Evolutionary conservation across 2,888 invertebrate species (phyloP), one percentile per base, ranked within the genome.

Genomic region (Euphydryas editha): DNA sequence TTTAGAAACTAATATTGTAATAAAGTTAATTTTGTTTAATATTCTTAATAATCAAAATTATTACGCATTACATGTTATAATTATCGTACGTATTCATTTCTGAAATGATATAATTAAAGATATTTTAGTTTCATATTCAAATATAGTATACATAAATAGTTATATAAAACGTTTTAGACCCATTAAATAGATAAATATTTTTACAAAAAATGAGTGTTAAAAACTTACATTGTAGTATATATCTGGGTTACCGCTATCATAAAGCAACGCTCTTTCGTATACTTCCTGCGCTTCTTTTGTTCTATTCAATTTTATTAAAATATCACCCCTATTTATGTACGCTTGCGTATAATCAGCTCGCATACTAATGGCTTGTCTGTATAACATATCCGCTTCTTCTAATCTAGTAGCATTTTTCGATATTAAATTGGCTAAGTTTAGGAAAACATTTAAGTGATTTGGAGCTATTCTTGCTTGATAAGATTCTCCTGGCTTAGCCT

Each of bases 341-440:
- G 99, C 99, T 86, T 98, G 97, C 0, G 98, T 95, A 85, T 98
- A 98, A 93, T 99, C 99, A 0, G 98, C 96, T 73, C 99, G 94
- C 99, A 99, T 99, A 82, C 98, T 98, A 74, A 99, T 99, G 13
- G 99, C 99, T 86, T 98, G 98, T 68, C 98, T 94, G 81, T 99
- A 98, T 57, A 99, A 86, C 94, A 97, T 94, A 88, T 99, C 99
- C 0, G 99, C 99, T 88, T 99, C 99, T 86, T 98, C 97, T 62
- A 99, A 88, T 63, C 99, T 94, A 3, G 98, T 97, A 36, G 96
- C 96, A 87, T 99, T 98, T 82, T 98, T 97, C 5, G 98, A 97
- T 81, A 99, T 98, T 75, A 99, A 93, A 90, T 98, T 98, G 2
- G 98, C 99, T 72, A 99, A 93, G 90, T 99, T 99, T 60, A 99